phyloP scores from a whole-genome alignment of 2,797 vertebrate genomes.

The Spizella passerina region DNA sequence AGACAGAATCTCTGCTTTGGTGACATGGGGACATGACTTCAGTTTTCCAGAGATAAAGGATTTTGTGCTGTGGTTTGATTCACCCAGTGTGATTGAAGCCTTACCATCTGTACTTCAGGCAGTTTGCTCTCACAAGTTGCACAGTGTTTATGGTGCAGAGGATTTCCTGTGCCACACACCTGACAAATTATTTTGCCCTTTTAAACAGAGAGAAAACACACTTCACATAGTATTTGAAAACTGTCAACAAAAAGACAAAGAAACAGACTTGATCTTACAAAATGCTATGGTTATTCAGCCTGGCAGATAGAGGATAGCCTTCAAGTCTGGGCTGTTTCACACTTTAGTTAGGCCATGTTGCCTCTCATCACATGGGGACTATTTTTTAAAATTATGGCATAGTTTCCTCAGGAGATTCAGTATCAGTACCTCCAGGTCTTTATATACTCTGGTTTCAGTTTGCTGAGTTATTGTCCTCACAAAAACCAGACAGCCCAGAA shows the following conservation, averaged over 20 bases:
- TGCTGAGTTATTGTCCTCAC: not conserved
- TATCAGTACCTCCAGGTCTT: not conserved
- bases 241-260: not conserved
- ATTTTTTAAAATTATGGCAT: not conserved
- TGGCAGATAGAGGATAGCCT: not conserved
- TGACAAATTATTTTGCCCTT: conserved; percentile 86
- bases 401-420: not conserved
- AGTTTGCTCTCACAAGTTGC: conserved; percentile 85
- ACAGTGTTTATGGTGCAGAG: conserved; percentile 81
- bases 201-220: conserved; percentile 39
- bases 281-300: not conserved
- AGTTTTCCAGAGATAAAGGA: not conserved
- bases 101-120: conserved; percentile 75
- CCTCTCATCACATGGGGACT: not conserved
- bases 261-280: not conserved
- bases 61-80: not conserved
- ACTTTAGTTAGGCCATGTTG: not conserved
- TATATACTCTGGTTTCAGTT: not conserved
- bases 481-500: not conserved
- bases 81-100: not conserved
- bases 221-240: not conserved
- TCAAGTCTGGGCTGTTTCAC: not conserved
- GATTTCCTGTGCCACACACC: conserved; percentile 88
- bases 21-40: not conserved
- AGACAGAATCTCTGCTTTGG: not conserved